Evolutionary conservation across 2,888 invertebrate species (phyloP).

Genomic region (Tillus elongatus): DNA sequence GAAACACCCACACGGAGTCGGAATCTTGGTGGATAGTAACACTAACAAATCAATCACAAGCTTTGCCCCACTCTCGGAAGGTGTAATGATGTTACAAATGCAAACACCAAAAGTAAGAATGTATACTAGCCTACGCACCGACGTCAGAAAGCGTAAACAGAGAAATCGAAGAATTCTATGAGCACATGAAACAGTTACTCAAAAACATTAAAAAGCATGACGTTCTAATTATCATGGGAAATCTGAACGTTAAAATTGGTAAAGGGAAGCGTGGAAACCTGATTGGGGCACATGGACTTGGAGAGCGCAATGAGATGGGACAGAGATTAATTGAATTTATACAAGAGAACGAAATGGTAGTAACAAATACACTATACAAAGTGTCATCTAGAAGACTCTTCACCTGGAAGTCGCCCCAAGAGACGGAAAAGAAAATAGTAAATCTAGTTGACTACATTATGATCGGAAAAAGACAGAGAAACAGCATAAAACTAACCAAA

Average conservation of each 20-base stretch:
- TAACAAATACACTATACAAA: too few relatives aligned
- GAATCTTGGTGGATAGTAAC: neutral
- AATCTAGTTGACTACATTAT: too few relatives aligned
- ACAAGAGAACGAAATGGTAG: too few relatives aligned
- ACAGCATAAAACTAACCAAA: too few relatives aligned
- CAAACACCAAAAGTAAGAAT: slow-evolving; percentile 2
- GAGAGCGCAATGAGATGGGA: too few relatives aligned
- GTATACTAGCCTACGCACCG: slow-evolving; percentile 1
- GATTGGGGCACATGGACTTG: too few relatives aligned
- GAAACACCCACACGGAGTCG: slow-evolving; percentile 3
- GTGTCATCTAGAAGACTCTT: too few relatives aligned
- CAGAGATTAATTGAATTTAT: too few relatives aligned
- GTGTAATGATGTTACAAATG: neutral
- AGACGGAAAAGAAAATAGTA: too few relatives aligned
- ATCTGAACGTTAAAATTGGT: slow-evolving; percentile 3
- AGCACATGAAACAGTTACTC: neutral
- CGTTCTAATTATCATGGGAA: neutral
- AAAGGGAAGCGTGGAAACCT: too few relatives aligned
- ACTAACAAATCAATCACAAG: slow-evolving; percentile 1
- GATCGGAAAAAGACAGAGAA: too few relatives aligned
- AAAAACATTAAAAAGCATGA: slow-evolving; percentile 1
- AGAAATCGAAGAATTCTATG: neutral
- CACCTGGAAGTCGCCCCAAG: too few relatives aligned
- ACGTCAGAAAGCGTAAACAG: slow-evolving; percentile 1
- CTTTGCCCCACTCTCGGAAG: slow-evolving; percentile 1